Base-by-base conservation (phyloP, 2,888 invertebrate species). In the Yponomeuta evonymella region DNA sequence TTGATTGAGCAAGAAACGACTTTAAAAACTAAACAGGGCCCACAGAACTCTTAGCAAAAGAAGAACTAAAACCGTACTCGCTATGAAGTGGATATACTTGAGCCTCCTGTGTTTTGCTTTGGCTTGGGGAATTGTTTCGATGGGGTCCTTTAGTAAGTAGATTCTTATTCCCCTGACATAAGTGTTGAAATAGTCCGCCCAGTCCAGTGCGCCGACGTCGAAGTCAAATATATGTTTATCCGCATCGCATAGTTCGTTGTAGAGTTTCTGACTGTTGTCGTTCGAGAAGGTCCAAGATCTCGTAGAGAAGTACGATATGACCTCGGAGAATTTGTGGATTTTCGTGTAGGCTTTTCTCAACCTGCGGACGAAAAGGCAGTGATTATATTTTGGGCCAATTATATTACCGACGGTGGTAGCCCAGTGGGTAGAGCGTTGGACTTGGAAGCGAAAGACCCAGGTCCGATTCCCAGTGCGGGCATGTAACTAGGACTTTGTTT, bases 111-210 rank as follows among this genome's bases (percentile, higher is more conserved):
- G 73, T 64, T 92, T 95, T 81, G 89, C 93, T 58, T 83, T 83
- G 73, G 93, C 95, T 11, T 93, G 89, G 0, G 94, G 94, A 0
- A 96, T 80, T 0, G 95, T 95, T 0, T 94, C 94, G 0, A 95
- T 77, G 0, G 96, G 95, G 76, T 97, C 97, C 77, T 97, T 96
- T 1, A 97, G 84, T 1, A 97, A 84, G 78, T 95, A 96, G 0
- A 94, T 85, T 71, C 96, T 90, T n/a, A 95, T 89, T 0, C 97
- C 97, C 72, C 93, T 86, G 9, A 95, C 88, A 77, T 96, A 96
- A 66, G 90, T 93, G 73, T 93, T 91, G 77, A 96, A 94, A 77
- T 95, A 97, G 0, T 92, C 87, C 6, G 93, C 89, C 97, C 97
- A 97, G 70, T 94, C 87, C 0, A 97, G 77, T 6, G 87, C 77